Conservation (phyloP, 1,140 invertebrate genomes). For the Zaprionus tsacasi region DNA sequence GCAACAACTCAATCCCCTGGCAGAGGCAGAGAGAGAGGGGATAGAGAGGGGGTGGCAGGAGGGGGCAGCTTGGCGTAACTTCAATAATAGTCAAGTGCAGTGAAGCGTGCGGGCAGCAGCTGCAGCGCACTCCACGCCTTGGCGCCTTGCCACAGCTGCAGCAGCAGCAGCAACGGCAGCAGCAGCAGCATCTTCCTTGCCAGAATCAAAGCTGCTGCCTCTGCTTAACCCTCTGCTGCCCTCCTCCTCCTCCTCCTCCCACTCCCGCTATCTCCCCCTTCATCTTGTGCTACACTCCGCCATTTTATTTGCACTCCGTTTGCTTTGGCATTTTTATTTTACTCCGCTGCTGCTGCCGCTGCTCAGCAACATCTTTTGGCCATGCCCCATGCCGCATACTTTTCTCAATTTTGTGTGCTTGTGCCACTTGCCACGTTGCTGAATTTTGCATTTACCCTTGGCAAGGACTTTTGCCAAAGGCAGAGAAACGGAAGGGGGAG, state of each 20-base stretch:
- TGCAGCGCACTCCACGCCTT: constrained; percentile 41
- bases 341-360: constrained; percentile 38
- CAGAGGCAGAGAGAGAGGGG: not conserved
- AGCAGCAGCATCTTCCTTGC: not conserved
- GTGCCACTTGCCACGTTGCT: constrained; percentile 53
- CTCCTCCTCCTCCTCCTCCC: not conserved
- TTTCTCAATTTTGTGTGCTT: constrained; percentile 45
- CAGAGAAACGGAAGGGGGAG: too few relatives aligned
- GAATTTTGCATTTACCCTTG: constrained; percentile 81
- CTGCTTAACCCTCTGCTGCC: not conserved
- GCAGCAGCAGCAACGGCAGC: not conserved
- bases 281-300: constrained; percentile 37
- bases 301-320: constrained; percentile 70
- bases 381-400: constrained; percentile 44
- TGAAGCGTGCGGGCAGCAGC: constrained; percentile 76
- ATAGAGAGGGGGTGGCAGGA: too few relatives aligned
- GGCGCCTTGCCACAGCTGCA: not conserved
- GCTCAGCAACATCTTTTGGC: constrained; percentile 63
- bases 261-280: not conserved
- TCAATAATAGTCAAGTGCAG: constrained; percentile 82
- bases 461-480: constrained; percentile 75
- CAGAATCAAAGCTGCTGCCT: constrained; percentile 52
- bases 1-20: constrained; percentile 56
- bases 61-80: constrained; percentile 57
- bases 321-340: constrained; percentile 67